These are phyloP conservation scores for Pedionomus torquatus DNA, from an alignment of 2,113 vertebrate species.

Conservation along the genomic window DNA sequence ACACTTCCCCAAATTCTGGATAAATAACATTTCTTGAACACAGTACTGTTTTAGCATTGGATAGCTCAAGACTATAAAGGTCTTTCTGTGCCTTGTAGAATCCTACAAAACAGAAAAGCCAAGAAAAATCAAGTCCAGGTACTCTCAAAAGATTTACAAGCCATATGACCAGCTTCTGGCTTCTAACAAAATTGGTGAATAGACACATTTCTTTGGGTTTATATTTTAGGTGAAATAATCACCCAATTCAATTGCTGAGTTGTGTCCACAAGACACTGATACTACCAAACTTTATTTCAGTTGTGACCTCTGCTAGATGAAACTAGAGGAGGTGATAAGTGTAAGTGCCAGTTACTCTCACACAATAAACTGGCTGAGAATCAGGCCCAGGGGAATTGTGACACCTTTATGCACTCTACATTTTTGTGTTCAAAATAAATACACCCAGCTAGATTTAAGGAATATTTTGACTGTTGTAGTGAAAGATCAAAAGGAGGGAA, in stretches of 20 bases:
- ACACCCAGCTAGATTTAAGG: not conserved
- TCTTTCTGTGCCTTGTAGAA: not conserved
- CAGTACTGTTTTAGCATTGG: not conserved
- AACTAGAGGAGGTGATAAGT: not conserved
- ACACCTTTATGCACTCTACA: not conserved
- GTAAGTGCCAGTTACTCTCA: not conserved
- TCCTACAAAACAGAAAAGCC: not conserved
- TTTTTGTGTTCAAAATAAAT: slow-evolving; percentile 54
- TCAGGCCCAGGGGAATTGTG: not conserved
- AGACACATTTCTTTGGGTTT: not conserved
- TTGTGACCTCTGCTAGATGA: not conserved
- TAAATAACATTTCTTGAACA: not conserved
- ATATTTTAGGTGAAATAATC: not conserved
- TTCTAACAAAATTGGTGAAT: not conserved
- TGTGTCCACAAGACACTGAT: not conserved
- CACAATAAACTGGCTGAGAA: not conserved
- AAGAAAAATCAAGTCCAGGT: not conserved
- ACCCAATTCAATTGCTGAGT: not conserved
- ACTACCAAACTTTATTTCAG: not conserved
- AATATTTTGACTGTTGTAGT: not conserved
- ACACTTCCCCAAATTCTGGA: not conserved
- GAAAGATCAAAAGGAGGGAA: not conserved
- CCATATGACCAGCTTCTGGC: not conserved
- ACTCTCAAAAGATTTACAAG: not conserved
- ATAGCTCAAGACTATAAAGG: not conserved